Conservation (phyloP, 2,113 vertebrate species). For the Potamarius usumacintae region DNA sequence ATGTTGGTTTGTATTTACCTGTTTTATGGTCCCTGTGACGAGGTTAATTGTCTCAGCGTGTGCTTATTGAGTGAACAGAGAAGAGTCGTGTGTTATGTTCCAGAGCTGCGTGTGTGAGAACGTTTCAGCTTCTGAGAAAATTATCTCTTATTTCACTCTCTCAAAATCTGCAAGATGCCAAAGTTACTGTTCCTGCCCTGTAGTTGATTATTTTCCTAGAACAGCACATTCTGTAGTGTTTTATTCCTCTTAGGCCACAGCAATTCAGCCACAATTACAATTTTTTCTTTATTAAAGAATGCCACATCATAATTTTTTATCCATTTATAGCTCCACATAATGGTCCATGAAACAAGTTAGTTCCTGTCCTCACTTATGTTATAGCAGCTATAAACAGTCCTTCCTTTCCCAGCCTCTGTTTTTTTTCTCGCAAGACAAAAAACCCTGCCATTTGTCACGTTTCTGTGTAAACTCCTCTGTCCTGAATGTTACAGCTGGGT, state of each 20-base stretch:
- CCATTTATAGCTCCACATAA: neutral
- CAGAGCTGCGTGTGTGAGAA: neutral
- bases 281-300: neutral
- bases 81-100: neutral
- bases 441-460: too few relatives aligned
- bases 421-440: too few relatives aligned
- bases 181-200: too few relatives aligned
- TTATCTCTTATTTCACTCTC: neutral
- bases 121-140: neutral
- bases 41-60: conserved; percentile 26
- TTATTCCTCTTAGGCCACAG: neutral
- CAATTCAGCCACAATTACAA: neutral
- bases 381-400: too few relatives aligned
- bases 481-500: too few relatives aligned
- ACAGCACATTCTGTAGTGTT: neutral
- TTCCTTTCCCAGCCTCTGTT: too few relatives aligned
- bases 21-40: conserved; percentile 26
- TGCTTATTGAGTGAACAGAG: neutral
- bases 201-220: neutral
- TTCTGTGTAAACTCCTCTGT: too few relatives aligned
- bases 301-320: neutral
- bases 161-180: too few relatives aligned
- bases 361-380: neutral
- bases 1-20: conserved; percentile 26
- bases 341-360: neutral